Evolutionary conservation across 64 coral and sea anemone genomes (phyloP), one percentile per base, ranked within the genome.

Genomic region (Porites australiensis): DNA sequence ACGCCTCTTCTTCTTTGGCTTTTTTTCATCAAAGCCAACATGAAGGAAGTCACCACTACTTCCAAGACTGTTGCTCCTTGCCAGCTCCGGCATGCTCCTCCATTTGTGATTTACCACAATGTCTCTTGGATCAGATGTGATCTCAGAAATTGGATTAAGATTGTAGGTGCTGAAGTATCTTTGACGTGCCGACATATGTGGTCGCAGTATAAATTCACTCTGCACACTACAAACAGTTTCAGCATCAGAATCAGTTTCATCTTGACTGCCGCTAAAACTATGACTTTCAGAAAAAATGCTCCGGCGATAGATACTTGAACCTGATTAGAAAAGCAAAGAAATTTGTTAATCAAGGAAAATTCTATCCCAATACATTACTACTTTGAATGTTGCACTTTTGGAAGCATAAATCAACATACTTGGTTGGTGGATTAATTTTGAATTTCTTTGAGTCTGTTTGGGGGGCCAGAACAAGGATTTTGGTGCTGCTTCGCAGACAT

Each of bases 101-200:
- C 82, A 79, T 93, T 79, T 93, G 6, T 79, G 79, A 58, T 66
- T 50, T 22, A 73, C 57, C 3, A 69, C 86, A 3, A 72, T 4
- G 27, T 93, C 85, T 19, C 71, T 86, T 15, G 46, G 19, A 69
- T 87, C 70, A 50, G 62, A 46, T 59, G 58, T 19, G 18, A 16
- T 18, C 20, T 76, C 74, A 37, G 43, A 67, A 13, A 83, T 84
- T 58, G 67, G 52, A 69, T 93, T 70, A 11, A 93, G 91, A 5
- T 81, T 60, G 59, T 93, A 93, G 19, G 91, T 93, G 72, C 91
- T 93, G 44, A 93, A 73, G 50, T 87, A 93, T 60, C 64, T 74
- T 49, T 93, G 45, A 15, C 82, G 71, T 1, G 91, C 91, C 44
- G 82, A 87, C 44, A 93, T 73, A 19, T 87, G 78, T 19, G 81